Conservation (phyloP, 2,797 vertebrate genomes). For the Sebastes itinus region DNA sequence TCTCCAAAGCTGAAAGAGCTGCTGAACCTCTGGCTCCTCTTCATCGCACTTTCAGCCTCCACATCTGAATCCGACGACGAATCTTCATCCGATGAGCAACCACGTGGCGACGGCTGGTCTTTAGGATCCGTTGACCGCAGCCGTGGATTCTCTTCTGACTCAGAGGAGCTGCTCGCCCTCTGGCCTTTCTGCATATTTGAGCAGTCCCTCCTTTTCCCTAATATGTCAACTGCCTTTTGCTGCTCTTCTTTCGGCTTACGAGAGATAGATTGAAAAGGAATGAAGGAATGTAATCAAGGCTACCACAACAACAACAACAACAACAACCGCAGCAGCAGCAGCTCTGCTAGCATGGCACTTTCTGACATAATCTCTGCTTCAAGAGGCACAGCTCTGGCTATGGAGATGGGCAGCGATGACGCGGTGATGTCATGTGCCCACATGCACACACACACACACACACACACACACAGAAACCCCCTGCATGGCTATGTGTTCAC, state of each 20-base stretch:
- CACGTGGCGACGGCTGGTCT: conserved; percentile 5
- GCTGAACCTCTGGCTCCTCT: conserved; percentile 72
- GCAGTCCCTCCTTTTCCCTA: not conserved
- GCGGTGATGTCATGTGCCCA: conserved; percentile 70
- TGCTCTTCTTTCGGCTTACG: conserved; percentile 1
- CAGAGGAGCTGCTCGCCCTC: conserved; percentile 55
- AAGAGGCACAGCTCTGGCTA: conserved; percentile 64
- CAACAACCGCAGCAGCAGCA: conserved; percentile 28
- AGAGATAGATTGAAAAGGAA: conserved; percentile 7
- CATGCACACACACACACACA: conserved; percentile 17
- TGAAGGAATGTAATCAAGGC: conserved; percentile 5
- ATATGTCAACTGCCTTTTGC: conserved; percentile 9
- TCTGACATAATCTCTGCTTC: conserved; percentile 73
- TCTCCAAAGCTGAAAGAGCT: conserved; percentile 67
- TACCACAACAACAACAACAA: conserved; percentile 7
- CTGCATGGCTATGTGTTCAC: conserved; percentile 58
- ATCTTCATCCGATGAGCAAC: conserved; percentile 40
- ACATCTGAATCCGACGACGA: conserved; percentile 14
- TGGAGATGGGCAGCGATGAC: conserved; percentile 72
- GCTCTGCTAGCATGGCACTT: conserved; percentile 63
- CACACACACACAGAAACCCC: conserved; percentile 21
- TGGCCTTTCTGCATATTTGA: conserved; percentile 61
- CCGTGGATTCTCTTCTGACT: conserved; percentile 46
- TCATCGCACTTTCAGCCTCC: conserved; percentile 58
- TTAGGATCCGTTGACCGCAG: conserved; percentile 30